Evolutionary conservation across 2,888 invertebrate species (phyloP).

Genomic region (Podabrus alpinus): DNA sequence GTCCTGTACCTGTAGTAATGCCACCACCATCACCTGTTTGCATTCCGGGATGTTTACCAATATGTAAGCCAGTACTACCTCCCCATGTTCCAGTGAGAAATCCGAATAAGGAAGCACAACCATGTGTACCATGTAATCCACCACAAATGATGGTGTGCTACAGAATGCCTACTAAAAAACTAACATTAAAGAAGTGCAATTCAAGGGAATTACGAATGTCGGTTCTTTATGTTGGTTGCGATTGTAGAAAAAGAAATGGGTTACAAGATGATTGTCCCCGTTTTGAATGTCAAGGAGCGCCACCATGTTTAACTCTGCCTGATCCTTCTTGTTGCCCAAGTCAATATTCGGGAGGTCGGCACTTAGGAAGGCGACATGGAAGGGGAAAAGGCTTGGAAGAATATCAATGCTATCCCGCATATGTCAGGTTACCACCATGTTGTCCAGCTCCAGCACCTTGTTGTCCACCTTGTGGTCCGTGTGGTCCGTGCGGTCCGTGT

Average conservation of each 20-base stretch:
- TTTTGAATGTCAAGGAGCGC: constrained; percentile 60
- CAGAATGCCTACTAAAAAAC: constrained; percentile 48
- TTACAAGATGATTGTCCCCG: constrained; percentile 64
- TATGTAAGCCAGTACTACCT: constrained; percentile 54
- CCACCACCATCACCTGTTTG: constrained; percentile 53
- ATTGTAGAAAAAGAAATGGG: constrained; percentile 64
- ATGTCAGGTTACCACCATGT: constrained; percentile 33
- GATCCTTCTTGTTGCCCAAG: constrained; percentile 62
- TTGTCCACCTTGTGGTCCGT: constrained; percentile 53
- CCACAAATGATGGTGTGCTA: constrained; percentile 63
- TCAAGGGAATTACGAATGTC: constrained; percentile 61
- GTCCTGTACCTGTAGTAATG: constrained; percentile 50
- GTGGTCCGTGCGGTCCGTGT: constrained; percentile 55
- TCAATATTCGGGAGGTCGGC: constrained; percentile 44
- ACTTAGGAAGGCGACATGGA: constrained; percentile 53
- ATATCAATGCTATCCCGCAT: constrained; percentile 48
- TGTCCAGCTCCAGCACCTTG: constrained; percentile 38
- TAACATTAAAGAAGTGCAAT: constrained; percentile 53
- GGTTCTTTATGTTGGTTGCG: constrained; percentile 62
- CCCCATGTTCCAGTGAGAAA: constrained; percentile 59
- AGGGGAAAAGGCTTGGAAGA: constrained; percentile 35
- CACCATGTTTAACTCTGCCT: constrained; percentile 59
- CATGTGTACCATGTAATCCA: constrained; percentile 63
- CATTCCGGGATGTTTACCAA: constrained; percentile 59
- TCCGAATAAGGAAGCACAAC: constrained; percentile 60